Conservation (phyloP, 2,113 vertebrate genomes). For the Phrynocephalus versicolor region DNA sequence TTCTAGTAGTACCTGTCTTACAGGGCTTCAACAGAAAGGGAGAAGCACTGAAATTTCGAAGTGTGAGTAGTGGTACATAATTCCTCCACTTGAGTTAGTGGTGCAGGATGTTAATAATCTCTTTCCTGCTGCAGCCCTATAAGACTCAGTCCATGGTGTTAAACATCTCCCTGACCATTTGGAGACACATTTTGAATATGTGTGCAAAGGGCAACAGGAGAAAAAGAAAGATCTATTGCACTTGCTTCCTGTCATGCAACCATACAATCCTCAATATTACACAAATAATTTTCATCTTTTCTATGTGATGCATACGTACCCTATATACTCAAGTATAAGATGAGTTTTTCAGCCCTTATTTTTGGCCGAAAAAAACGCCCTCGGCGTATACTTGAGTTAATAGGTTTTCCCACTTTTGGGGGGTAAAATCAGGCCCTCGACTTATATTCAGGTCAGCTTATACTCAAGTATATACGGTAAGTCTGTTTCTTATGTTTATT, state of each 20-base stretch:
- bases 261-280: not conserved
- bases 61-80: not conserved
- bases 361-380: too few relatives aligned
- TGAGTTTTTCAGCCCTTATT: too few relatives aligned
- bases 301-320: not conserved
- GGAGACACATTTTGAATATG: not conserved
- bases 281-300: too few relatives aligned
- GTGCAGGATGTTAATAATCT: not conserved
- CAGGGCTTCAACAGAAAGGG: too few relatives aligned
- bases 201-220: not conserved
- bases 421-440: too few relatives aligned
- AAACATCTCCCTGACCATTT: not conserved
- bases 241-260: not conserved
- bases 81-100: too few relatives aligned
- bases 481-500: not conserved
- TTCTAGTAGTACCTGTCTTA: too few relatives aligned
- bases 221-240: not conserved
- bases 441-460: too few relatives aligned
- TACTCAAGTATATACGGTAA: too few relatives aligned
- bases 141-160: not conserved
- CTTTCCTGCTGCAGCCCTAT: not conserved
- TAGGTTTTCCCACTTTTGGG: too few relatives aligned
- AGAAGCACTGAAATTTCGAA: not conserved
- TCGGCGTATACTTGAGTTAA: too few relatives aligned
- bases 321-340: too few relatives aligned